Percentiles rank a stretch among this genome's conserved stretches.
phyloP scores from a whole-genome alignment of 92 coral and sea anemone species.

The Scolanthus callimorphus region DNA sequence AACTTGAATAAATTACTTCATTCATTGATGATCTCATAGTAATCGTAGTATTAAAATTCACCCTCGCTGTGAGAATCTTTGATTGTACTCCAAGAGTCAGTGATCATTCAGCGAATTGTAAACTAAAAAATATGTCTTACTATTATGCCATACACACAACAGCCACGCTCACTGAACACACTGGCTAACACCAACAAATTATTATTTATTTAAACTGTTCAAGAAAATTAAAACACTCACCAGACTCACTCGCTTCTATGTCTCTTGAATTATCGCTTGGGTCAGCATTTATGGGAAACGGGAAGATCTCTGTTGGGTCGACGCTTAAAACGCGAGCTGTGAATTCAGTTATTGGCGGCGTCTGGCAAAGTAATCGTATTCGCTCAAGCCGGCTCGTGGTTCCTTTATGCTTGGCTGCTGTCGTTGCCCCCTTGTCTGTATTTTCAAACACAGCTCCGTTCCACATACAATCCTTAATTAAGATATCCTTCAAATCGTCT shows the following conservation, averaged over 20 bases:
- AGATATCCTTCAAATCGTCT: conserved; percentile 86
- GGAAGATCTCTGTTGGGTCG: conserved; percentile 96
- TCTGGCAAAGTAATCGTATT: conserved; percentile 76
- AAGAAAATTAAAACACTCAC: conserved; percentile 40
- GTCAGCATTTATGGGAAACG: conserved; percentile 74
- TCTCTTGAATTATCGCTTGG: conserved; percentile 42
- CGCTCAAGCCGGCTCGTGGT: conserved; percentile 60
- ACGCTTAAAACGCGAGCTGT: conserved; percentile 89
- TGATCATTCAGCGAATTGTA: not conserved
- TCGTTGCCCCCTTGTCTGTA: conserved; percentile 25
- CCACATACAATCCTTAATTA: conserved; percentile 99
- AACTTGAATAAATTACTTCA: not conserved
- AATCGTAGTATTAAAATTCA: too few relatives aligned
- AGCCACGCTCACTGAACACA: conserved; percentile 29
- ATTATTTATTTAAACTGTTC: conserved; percentile 51
- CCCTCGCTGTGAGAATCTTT: too few relatives aligned
- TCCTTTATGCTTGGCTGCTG: conserved; percentile 27
- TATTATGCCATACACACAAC: too few relatives aligned
- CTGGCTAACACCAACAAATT: conserved; percentile 12
- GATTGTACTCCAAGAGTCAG: too few relatives aligned
- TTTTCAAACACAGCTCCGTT: conserved; percentile 86
- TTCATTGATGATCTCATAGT: too few relatives aligned
- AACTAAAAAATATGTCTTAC: not conserved
- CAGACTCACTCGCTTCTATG: conserved; percentile 69
- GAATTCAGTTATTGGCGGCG: conserved; percentile 90